A percentile compares a stretch with the other conserved stretches of the same genome.
Conservation (phyloP, 2,797 vertebrate species). For the Enteromius trimaculatus region DNA sequence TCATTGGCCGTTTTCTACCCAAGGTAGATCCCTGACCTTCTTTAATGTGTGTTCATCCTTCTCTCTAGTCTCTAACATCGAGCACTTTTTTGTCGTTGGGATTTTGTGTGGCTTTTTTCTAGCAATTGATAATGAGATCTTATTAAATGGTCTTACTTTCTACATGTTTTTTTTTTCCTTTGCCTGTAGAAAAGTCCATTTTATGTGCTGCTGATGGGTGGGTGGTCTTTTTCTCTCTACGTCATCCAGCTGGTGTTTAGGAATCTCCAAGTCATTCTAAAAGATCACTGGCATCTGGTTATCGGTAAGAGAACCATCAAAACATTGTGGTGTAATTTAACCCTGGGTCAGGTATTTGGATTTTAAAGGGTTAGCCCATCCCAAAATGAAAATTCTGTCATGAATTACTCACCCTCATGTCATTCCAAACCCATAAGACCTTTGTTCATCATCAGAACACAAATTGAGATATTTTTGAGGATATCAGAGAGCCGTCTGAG, state of each 20-base stretch:
- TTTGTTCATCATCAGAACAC: too few species aligned
- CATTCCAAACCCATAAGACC: too few species aligned
- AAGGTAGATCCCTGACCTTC: constrained; percentile 75
- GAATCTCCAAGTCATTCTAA: constrained; percentile 88
- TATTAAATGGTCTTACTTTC: not conserved
- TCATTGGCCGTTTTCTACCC: constrained; percentile 87
- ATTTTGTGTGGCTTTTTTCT: not conserved
- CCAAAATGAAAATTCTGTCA: too few species aligned
- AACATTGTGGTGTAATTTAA: not conserved
- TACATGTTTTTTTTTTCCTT: constrained; percentile 44
- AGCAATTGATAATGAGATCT: not conserved
- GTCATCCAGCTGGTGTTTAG: constrained; percentile 90
- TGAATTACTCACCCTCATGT: too few species aligned
- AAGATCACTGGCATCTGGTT: constrained; percentile 87
- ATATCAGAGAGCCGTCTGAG: too few species aligned
- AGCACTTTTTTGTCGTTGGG: not conserved
- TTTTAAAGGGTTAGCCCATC: not conserved
- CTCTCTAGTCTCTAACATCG: not conserved
- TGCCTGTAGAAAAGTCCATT: constrained; percentile 88
- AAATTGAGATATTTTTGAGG: too few species aligned
- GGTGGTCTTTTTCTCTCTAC: constrained; percentile 95
- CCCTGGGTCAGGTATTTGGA: not conserved
- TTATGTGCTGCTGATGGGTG: constrained; percentile 87
- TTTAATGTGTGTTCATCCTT: constrained; percentile 2
- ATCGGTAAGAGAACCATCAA: constrained; percentile 77